A percentile compares a stretch with the other conserved stretches of the same genome.
Evolutionary conservation across 2,113 vertebrate genomes (phyloP).

Genomic region (Strigops habroptila): DNA sequence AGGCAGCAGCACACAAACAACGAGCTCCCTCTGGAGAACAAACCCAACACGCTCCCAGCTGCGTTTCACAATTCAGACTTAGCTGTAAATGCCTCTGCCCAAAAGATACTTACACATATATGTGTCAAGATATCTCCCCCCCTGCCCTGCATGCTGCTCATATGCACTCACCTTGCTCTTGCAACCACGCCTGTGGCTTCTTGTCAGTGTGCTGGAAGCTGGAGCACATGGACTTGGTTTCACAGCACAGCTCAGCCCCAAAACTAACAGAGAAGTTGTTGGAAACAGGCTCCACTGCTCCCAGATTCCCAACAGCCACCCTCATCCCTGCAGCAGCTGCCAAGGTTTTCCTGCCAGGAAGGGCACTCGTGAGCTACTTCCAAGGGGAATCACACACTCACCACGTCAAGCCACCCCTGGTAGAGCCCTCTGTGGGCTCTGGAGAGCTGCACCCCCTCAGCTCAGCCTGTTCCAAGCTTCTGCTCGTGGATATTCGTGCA

Average conservation of each 20-base stretch:
- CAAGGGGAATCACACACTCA: not conserved
- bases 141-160: not conserved
- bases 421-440: not conserved
- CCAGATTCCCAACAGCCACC: too few species aligned
- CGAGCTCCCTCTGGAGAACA: not conserved
- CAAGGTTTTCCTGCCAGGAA: not conserved
- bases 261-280: not conserved
- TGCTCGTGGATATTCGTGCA: not conserved
- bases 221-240: not conserved
- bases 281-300: too few species aligned
- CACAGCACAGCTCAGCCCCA: not conserved
- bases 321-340: not conserved
- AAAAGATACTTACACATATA: accelerated
- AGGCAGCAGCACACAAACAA: not conserved
- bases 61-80: too few species aligned
- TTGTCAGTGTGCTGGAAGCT: accelerated
- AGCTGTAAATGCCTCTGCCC: not conserved
- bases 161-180: accelerated
- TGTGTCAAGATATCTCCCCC: accelerated
- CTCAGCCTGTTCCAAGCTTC: too few species aligned
- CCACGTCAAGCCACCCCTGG: not conserved
- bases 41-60: not conserved
- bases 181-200: not conserved
- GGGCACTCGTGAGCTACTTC: not conserved
- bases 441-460: not conserved